Percentiles rank a stretch among this genome's conserved stretches.
Conservation (phyloP, 2,797 vertebrate species). For the Xerus rutilus region DNA sequence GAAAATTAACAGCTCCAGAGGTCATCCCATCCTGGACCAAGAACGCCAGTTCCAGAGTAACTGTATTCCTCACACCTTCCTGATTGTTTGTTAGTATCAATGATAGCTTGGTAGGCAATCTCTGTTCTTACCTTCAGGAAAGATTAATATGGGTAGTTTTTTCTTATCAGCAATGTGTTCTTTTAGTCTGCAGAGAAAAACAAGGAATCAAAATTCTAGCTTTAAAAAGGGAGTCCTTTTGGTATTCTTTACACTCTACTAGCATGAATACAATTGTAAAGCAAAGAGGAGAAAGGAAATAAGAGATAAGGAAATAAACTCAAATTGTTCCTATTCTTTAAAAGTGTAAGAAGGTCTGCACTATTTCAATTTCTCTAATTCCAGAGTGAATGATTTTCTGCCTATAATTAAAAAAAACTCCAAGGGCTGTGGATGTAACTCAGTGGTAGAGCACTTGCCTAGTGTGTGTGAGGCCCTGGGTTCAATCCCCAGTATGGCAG, state of each 20-base stretch:
- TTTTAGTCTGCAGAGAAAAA: slow-evolving; percentile 90
- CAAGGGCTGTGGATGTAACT: too few relatives aligned
- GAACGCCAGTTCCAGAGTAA: neutral
- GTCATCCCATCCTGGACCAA: neutral
- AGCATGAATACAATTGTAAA: neutral
- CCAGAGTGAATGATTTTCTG: neutral
- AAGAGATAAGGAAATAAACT: neutral
- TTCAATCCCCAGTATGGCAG: too few relatives aligned
- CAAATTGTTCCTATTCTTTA: neutral
- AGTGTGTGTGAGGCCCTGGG: too few relatives aligned
- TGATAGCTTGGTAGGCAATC: neutral
- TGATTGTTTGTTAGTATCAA: neutral
- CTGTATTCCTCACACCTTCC: neutral
- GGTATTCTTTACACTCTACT: neutral
- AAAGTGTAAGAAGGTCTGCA: neutral
- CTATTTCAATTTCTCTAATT: neutral
- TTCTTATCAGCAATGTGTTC: slow-evolving; percentile 93
- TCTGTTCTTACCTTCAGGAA: slow-evolving; percentile 94
- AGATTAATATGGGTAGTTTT: slow-evolving; percentile 97
- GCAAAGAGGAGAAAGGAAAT: neutral
- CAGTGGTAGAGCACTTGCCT: too few relatives aligned
- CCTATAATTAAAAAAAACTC: neutral
- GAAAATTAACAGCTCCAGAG: neutral
- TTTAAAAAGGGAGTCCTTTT: slow-evolving; percentile 1
- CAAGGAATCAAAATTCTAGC: slow-evolving; percentile 32